phyloP scores from a whole-genome alignment of 1,140 invertebrate genomes.

The Pollicipes pollicipes region DNA sequence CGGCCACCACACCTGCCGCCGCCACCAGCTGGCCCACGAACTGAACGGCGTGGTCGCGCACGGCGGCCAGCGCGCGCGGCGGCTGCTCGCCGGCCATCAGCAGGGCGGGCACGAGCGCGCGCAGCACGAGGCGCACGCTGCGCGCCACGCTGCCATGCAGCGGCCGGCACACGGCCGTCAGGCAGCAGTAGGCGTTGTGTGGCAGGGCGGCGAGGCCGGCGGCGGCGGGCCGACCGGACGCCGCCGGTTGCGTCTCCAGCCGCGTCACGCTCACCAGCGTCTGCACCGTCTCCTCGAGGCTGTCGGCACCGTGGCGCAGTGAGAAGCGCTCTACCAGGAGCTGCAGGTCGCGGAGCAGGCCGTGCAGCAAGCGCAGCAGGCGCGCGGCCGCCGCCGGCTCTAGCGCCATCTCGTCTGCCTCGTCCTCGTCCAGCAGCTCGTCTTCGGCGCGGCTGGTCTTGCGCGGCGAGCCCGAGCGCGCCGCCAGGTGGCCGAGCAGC shows the following conservation, averaged over 20 bases:
- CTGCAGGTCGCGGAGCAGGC: slow-evolving; percentile 29
- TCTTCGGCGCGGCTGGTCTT: slow-evolving; percentile 12
- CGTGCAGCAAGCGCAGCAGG: slow-evolving; percentile 23
- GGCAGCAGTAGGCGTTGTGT: slow-evolving; percentile 30
- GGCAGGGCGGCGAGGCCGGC: slow-evolving; percentile 25
- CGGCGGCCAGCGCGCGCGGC: slow-evolving; percentile 24
- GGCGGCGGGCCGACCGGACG: slow-evolving; percentile 17
- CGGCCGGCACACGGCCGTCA: slow-evolving; percentile 29
- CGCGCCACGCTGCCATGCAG: slow-evolving; percentile 31
- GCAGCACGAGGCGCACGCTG: slow-evolving; percentile 31
- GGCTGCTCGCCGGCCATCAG: slow-evolving; percentile 26
- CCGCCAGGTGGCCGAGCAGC: slow-evolving; percentile 22
- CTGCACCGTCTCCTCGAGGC: slow-evolving; percentile 30
- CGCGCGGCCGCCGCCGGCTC: slow-evolving; percentile 15
- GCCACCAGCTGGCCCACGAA: slow-evolving; percentile 31
- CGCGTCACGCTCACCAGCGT: slow-evolving; percentile 32
- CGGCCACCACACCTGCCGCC: slow-evolving; percentile 24
- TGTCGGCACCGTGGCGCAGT: slow-evolving; percentile 30
- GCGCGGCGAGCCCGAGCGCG: slow-evolving; percentile 10
- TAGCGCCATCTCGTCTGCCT: slow-evolving; percentile 22
- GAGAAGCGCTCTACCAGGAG: slow-evolving; percentile 29
- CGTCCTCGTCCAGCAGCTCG: slow-evolving; percentile 17
- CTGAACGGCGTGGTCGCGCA: slow-evolving; percentile 31
- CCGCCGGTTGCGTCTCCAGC: too few relatives aligned
- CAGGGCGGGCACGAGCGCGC: slow-evolving; percentile 31